Conservation (phyloP, 2,888 invertebrate species). For the Netelia virgata region DNA sequence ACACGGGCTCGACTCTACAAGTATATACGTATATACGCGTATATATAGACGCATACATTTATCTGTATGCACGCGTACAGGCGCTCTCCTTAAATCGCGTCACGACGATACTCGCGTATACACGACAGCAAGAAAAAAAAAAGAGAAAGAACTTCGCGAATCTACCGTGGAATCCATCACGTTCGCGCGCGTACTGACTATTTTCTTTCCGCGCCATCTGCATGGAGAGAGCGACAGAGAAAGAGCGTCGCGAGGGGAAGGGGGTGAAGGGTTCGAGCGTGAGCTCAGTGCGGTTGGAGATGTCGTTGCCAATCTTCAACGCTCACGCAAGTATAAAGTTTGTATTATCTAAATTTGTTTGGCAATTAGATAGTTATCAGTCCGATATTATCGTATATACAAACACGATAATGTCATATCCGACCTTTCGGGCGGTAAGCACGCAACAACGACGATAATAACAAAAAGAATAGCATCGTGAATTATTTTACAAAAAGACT, state of each 20-base stretch:
- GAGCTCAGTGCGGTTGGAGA: conserved; percentile 47
- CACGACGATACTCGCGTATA: conserved; percentile 71
- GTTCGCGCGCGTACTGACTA: conserved; percentile 69
- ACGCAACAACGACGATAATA: too few relatives aligned
- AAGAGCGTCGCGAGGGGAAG: neutral
- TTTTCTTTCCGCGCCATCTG: conserved; percentile 40
- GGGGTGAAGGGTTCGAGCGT: conserved; percentile 31
- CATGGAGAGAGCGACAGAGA: neutral
- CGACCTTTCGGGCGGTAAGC: too few relatives aligned
- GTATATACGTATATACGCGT: conserved; percentile 35
- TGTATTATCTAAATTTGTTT: too few relatives aligned
- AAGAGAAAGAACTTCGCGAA: conserved; percentile 66
- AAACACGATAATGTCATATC: too few relatives aligned
- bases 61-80: conserved; percentile 41
- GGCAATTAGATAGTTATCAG: too few relatives aligned
- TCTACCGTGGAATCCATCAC: conserved; percentile 77
- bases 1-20: neutral
- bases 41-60: conserved; percentile 9
- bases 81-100: conserved; percentile 69
- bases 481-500: too few relatives aligned
- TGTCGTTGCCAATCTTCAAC: conserved; percentile 37
- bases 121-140: conserved; percentile 49
- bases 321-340: conserved; percentile 1
- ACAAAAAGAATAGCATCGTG: too few relatives aligned
- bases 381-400: too few relatives aligned